These are phyloP conservation scores for Drosophila bifasciata DNA, from an alignment of 1,140 invertebrate genomes.

Conservation along the genomic window DNA sequence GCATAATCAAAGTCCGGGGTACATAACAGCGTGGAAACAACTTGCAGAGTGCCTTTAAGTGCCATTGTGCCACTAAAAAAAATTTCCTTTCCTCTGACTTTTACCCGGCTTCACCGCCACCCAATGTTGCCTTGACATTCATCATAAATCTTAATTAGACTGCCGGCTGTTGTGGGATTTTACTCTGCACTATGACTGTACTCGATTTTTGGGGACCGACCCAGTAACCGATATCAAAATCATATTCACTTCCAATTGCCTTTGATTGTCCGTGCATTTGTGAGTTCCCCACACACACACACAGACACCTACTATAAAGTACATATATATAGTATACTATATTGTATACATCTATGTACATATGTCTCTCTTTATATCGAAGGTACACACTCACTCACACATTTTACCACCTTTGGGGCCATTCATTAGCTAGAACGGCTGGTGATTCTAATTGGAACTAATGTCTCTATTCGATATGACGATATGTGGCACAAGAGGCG, in stretches of 20 bases:
- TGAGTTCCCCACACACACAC: not conserved
- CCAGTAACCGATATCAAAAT: constrained; percentile 47
- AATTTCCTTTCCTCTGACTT: not conserved
- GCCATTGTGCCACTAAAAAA: too few species aligned
- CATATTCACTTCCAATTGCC: constrained; percentile 14
- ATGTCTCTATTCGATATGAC: constrained; percentile 31
- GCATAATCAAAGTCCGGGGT: too few species aligned
- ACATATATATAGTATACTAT: not conserved
- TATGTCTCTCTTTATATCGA: not conserved
- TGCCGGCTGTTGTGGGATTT: constrained; percentile 20
- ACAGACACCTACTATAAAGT: not conserved
- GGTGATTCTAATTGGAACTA: constrained; percentile 54
- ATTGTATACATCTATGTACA: not conserved
- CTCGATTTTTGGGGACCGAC: constrained; percentile 3
- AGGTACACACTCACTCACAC: too few species aligned
- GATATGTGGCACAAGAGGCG: not conserved
- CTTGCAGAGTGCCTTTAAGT: too few species aligned
- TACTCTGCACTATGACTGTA: constrained; percentile 24
- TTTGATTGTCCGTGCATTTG: too few species aligned
- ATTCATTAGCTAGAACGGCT: constrained; percentile 50
- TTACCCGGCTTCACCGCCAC: too few species aligned
- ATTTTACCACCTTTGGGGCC: constrained; percentile 36
- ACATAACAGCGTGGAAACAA: too few species aligned
- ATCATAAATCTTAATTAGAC: constrained; percentile 66
- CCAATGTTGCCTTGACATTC: constrained; percentile 54